phyloP scores from a whole-genome alignment of 1,140 invertebrate genomes.

The Drosophila jambulina region DNA sequence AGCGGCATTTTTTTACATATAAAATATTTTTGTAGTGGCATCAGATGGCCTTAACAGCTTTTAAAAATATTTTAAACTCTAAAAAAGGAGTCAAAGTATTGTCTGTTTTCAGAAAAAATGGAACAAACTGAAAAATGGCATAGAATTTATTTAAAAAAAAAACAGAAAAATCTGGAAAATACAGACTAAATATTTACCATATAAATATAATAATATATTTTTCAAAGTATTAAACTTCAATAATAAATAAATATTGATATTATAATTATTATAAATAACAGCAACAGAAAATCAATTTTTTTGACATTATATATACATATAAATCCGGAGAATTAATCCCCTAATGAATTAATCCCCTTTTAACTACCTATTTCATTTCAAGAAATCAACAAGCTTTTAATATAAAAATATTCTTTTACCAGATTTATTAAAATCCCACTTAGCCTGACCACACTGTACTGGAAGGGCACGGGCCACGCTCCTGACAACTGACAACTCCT shows the following conservation, averaged over 20 bases:
- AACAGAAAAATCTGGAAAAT: not conserved
- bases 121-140: not conserved
- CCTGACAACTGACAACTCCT: slow-evolving; percentile 74
- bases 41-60: not conserved
- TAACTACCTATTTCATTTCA: not conserved
- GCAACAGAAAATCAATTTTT: too few species aligned
- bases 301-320: too few species aligned
- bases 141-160: not conserved
- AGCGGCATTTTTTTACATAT: not conserved
- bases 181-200: not conserved
- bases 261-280: too few species aligned
- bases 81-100: not conserved
- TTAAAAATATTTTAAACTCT: not conserved
- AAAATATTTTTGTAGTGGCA: not conserved
- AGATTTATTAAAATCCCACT: too few species aligned
- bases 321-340: too few species aligned
- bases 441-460: slow-evolving; percentile 10
- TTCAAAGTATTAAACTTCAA: too few species aligned
- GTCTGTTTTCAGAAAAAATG: not conserved
- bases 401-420: not conserved
- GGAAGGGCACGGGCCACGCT: slow-evolving; percentile 39
- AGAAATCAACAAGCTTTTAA: not conserved
- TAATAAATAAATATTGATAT: too few species aligned
- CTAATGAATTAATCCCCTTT: too few species aligned
- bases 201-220: too few species aligned